Base-by-base conservation (phyloP, 1,140 invertebrate genomes). In the Sycobia sp. region DNA sequence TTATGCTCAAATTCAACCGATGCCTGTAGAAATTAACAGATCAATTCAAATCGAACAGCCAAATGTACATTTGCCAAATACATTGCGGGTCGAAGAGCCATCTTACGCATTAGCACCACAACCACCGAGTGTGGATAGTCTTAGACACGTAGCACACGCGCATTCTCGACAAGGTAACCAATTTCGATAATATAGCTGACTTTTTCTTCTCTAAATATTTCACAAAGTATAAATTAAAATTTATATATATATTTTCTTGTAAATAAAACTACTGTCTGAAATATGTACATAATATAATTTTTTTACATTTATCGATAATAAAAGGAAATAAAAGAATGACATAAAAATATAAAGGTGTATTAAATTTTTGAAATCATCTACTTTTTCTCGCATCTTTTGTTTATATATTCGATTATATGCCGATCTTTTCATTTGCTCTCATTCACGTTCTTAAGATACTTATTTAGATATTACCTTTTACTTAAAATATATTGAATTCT, bases 1-100 rank as follows among this genome's bases (percentile, higher is more conserved):
- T 4, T 95, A 94, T 79, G 92, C 92, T 43, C 90, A 93, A 78
- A 94, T 94, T 68, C 89, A 91, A 62, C 89, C 91, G 5, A 79
- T 84, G 70, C 71, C 77, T 43, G 76, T 78, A 44, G 83, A 88
- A 50, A 73, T 82, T 0, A 82, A 79, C 4, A 78, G 86, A 57
- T 81, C 80, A 14, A 23, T 56, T 18, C 65, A 68, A 50, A 67
- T 23, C 0, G 85, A 87, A 66, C 82, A 84, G 32, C 68, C 73
- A 46, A 78, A 67, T 65, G 36, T 39, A 18, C 34, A 32, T 29
- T n/a, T 46, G 11, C 74, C 67, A 64, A 50, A 53, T n/a, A 25
- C 67, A 11, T 65, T 61, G 18, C 74, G 74, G 4, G 25, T 53
- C 0, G 76, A 80, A 38, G 77, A 81, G 8, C 39, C 51, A 3